These are phyloP conservation scores for Epicampocera succincta DNA, from an alignment of 2,888 invertebrate species.

Conservation along the genomic window DNA sequence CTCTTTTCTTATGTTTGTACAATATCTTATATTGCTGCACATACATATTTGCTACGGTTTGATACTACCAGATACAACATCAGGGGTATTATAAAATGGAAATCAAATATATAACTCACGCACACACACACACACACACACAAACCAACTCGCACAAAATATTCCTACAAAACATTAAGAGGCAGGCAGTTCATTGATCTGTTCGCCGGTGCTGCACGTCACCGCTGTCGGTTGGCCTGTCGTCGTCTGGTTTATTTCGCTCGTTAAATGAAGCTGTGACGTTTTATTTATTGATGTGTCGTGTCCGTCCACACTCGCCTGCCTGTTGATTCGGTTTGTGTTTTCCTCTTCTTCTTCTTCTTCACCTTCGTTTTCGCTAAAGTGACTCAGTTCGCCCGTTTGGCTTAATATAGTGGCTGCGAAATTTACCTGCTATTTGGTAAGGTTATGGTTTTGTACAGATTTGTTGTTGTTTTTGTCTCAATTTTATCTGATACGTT, in stretches of 20 bases:
- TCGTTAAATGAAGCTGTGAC: conserved; percentile 59
- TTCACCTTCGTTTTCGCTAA: too few relatives aligned
- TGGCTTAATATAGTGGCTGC: conserved; percentile 55
- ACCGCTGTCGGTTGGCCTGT: background rate
- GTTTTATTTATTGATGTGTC: conserved; percentile 36
- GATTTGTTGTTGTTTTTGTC: conserved; percentile 21
- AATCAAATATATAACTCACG: conserved; percentile 28
- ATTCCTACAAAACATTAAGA: conserved; percentile 37
- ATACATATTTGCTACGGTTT: background rate
- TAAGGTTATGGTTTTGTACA: conserved; percentile 65
- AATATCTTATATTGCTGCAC: background rate
- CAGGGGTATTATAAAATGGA: conserved; percentile 22
- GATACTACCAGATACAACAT: conserved; percentile 17
- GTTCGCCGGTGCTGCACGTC: background rate
- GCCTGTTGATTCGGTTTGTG: conserved; percentile 29
- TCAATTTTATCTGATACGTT: conserved; percentile 26
- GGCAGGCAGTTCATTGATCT: conserved; percentile 63
- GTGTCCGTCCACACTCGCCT: background rate
- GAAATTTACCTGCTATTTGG: conserved; percentile 65
- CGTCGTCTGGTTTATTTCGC: conserved; percentile 26
- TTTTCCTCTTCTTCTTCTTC: too few relatives aligned
- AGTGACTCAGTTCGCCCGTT: conserved; percentile 28
- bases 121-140: background rate
- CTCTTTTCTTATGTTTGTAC: conserved; percentile 11
- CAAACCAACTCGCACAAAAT: background rate